Conservation (phyloP, 2,888 invertebrate species). For the Micoletzkya japonica region DNA sequence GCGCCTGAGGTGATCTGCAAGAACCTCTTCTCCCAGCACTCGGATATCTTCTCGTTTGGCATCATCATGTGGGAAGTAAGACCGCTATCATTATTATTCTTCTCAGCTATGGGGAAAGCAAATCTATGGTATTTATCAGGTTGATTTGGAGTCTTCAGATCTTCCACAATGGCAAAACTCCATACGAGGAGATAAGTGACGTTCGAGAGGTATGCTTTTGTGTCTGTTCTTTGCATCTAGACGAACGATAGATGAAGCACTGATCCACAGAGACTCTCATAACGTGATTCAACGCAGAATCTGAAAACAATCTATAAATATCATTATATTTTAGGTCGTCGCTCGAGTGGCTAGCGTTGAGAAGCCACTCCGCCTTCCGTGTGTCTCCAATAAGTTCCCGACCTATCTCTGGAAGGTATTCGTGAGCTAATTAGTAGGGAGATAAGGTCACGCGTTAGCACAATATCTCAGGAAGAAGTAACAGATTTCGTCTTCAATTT, state of each 20-base stretch:
- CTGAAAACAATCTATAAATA: no score
- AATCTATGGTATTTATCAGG: neutral
- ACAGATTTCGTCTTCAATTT: no score
- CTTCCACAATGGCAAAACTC: constrained; percentile 8
- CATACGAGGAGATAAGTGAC: neutral
- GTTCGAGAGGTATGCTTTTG: neutral
- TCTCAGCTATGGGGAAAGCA: neutral
- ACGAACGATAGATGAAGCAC: no score
- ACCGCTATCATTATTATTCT: neutral
- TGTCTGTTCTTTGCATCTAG: neutral
- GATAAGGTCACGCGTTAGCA: neutral
- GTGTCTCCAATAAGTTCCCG: constrained; percentile 6
- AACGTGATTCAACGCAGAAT: no score
- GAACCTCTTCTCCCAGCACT: neutral
- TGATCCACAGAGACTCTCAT: no score
- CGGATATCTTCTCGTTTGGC: constrained; percentile 1
- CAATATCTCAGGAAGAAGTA: neutral
- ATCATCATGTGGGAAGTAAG: constrained; percentile 8
- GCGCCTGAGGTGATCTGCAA: neutral
- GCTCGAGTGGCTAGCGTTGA: neutral
- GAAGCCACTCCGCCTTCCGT: neutral
- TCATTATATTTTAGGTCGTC: neutral
- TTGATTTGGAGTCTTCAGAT: neutral
- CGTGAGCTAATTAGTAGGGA: no score
- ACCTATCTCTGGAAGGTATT: constrained; percentile 3